Conservation (phyloP, 2,113 vertebrate species). For the Melanotaenia duboulayi region DNA sequence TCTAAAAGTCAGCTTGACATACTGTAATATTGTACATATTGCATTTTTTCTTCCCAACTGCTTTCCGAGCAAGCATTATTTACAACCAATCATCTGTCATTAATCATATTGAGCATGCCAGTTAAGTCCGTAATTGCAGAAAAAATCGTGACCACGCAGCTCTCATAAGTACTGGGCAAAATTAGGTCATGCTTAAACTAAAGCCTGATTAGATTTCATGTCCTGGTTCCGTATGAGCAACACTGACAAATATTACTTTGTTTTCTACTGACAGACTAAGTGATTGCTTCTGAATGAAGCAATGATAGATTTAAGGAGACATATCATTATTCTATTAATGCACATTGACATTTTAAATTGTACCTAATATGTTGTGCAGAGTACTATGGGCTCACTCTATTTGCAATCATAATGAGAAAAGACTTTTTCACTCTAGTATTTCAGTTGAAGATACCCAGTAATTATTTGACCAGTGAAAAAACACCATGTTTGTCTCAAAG, state of each 20-base stretch:
- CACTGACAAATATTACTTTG: conserved; percentile 59
- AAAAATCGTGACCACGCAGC: conserved; percentile 61
- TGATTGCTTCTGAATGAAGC: conserved; percentile 62
- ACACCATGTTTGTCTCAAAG: not conserved
- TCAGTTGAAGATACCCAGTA: not conserved
- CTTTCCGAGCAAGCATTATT: conserved; percentile 61
- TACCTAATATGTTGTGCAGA: conserved; percentile 1
- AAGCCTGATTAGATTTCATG: conserved; percentile 69
- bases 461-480: conserved; percentile 13
- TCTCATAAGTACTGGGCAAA: conserved; percentile 48
- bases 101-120: conserved; percentile 68
- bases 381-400: conserved; percentile 21
- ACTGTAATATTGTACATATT: conserved; percentile 52
- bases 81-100: conserved; percentile 70
- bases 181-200: conserved; percentile 68
- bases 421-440: conserved; percentile 1
- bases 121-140: conserved; percentile 75
- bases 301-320: conserved; percentile 52
- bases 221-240: conserved; percentile 66
- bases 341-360: conserved; percentile 59
- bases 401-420: conserved; percentile 41
- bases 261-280: conserved; percentile 50
- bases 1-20: conserved; percentile 42
- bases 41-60: conserved; percentile 44
- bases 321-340: conserved; percentile 59